Base-by-base conservation (phyloP, 2,797 vertebrate genomes). In the Chelon auratus region DNA sequence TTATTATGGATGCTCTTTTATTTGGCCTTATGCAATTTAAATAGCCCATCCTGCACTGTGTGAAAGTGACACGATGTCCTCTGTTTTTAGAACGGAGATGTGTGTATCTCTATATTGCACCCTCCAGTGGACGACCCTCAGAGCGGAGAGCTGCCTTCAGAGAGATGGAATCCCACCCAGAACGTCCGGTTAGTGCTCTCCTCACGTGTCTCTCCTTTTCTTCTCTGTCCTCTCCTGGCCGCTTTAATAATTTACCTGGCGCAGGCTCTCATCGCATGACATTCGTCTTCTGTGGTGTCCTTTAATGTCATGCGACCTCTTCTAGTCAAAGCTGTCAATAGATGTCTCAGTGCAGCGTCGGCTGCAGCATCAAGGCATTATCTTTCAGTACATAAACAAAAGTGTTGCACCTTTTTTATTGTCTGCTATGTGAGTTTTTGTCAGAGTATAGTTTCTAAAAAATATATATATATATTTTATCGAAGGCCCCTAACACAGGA, bases 101-200 rank as follows among this genome's bases (percentile, higher is more conserved):
- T 99, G 79, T 99, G 98, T 75, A 99, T 99, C 91, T 99, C 97
- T 79, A 99, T 99, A 85, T 93, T 99, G 24, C 98, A 99, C 76
- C 98, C 98, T 0, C 98, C 97, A 0, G 96, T 99, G 66, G 98
- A 99, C 0, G 97, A 99, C 85, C 98, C 97, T 0, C 98, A 99
- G 92, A 99, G 98, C 0, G 98, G 98, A 89, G 98, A 99, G 91
- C 95, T 99, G 83, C 97, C 98, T 0, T 99, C 98, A 0, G 98
- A 99, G 90, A 94, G 98, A 81, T 99, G 98, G 98, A 99, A 99
- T 82, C 98, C 98, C 53, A 99, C 98, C 5, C 98, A 99, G 94
- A 99, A 99, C 1, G 97, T 99, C 94, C 94, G 98, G 97, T 99
- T 78, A 84, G 88, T 40, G 1, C n/a, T 33, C 5, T 18, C 15